A percentile compares a stretch with the other conserved stretches of the same genome.
Conservation (phyloP, 2,113 vertebrate species). For the Dascyllus trimaculatus region DNA sequence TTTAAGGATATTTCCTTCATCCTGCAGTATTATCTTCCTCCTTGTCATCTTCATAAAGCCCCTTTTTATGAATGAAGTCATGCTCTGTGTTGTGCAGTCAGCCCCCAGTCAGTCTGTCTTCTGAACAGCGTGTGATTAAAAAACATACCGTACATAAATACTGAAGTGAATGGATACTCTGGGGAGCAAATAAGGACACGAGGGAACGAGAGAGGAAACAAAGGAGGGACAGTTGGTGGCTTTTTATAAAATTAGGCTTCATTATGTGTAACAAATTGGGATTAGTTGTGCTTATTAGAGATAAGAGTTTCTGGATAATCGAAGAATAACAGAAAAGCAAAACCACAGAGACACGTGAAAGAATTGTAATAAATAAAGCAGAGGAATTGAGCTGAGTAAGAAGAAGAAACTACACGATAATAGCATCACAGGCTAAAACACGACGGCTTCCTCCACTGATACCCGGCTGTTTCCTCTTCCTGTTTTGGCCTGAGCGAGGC, state of each 20-base stretch:
- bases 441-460: slow-evolving; percentile 69
- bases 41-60: slow-evolving; percentile 7
- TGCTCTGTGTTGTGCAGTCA: neutral
- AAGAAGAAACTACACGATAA: neutral
- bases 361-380: too few relatives aligned
- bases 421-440: neutral
- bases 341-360: too few relatives aligned
- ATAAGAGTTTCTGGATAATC: too few relatives aligned
- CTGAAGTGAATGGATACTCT: neutral
- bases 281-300: too few relatives aligned
- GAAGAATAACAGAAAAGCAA: too few relatives aligned
- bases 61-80: slow-evolving; percentile 21
- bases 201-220: neutral
- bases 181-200: slow-evolving; percentile 2
- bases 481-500: slow-evolving; percentile 68
- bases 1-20: neutral
- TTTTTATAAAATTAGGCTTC: too few relatives aligned
- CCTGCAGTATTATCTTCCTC: neutral
- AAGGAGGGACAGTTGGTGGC: neutral
- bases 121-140: neutral
- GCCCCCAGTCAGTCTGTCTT: neutral
- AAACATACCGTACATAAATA: too few relatives aligned
- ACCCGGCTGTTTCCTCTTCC: slow-evolving; percentile 81
- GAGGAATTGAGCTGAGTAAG: too few relatives aligned
- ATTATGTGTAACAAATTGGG: too few relatives aligned